These are phyloP conservation scores for Sebastolobus alascanus DNA, from an alignment of 2,797 vertebrate genomes.

Conservation along the genomic window DNA sequence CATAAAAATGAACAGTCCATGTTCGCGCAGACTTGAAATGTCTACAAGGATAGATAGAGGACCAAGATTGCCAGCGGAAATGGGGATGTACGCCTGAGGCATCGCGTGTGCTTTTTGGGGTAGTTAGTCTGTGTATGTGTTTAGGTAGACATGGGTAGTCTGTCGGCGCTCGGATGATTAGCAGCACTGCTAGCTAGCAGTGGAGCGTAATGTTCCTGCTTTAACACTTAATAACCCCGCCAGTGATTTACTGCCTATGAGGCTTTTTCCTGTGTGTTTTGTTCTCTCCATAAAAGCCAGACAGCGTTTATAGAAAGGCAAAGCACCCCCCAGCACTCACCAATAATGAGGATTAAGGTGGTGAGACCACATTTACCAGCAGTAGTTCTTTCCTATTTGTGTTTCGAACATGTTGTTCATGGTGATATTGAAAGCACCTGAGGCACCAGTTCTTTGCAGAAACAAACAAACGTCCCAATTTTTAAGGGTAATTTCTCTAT, in stretches of 20 bases:
- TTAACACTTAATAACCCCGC: conserved; percentile 76
- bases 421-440: conserved; percentile 58
- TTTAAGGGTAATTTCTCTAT: conserved; percentile 9
- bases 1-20: conserved; percentile 56
- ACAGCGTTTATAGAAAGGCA: conserved; percentile 68
- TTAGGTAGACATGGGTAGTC: conserved; percentile 51
- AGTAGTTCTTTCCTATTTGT: conserved; percentile 50
- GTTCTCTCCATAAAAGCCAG: conserved; percentile 74
- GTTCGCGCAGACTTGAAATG: conserved; percentile 45
- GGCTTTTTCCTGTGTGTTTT: conserved; percentile 72
- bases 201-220: conserved; percentile 68
- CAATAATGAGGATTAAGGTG: conserved; percentile 80
- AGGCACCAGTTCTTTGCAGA: conserved; percentile 35
- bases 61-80: conserved; percentile 26
- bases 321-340: conserved; percentile 58
- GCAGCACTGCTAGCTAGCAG: conserved; percentile 61
- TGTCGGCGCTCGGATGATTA: conserved; percentile 56
- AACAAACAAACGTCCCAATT: conserved; percentile 32
- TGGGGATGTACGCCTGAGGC: conserved; percentile 24
- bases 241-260: conserved; percentile 77
- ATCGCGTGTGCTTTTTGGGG: neutral
- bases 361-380: conserved; percentile 69
- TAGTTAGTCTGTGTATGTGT: conserved; percentile 25
- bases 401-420: conserved; percentile 60
- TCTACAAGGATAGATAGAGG: conserved; percentile 55